Percentiles rank a stretch among this genome's conserved stretches.
These are phyloP conservation scores for Salvelinus namaycush DNA, from an alignment of 2,113 vertebrate species.

Conservation along the genomic window DNA sequence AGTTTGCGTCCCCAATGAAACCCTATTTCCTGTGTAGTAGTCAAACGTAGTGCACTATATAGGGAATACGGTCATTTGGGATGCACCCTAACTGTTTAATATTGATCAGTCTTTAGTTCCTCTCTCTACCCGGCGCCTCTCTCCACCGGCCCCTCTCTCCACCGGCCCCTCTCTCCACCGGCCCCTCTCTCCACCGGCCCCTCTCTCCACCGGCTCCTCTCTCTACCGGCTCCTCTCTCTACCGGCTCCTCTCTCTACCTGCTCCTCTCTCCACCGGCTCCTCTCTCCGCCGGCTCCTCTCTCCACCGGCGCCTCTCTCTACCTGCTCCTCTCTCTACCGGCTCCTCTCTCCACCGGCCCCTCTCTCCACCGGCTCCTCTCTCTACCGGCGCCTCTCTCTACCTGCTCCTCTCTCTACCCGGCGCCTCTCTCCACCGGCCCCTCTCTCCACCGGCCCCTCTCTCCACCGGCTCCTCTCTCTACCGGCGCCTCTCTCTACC, in stretches of 20 bases:
- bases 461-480: constrained; percentile 34
- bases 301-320: no score
- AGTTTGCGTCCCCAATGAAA: no score
- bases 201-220: constrained; percentile 20
- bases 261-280: constrained; percentile 17
- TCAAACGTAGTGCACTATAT: no score
- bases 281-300: constrained; percentile 31
- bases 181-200: constrained; percentile 17
- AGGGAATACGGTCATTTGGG: no score
- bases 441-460: constrained; percentile 17
- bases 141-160: constrained; percentile 33
- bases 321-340: constrained; percentile 27
- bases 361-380: no score
- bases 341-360: constrained; percentile 15
- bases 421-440: constrained; percentile 26
- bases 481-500: constrained; percentile 26
- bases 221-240: constrained; percentile 41
- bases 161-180: constrained; percentile 25
- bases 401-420: constrained; percentile 24
- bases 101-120: constrained; percentile 48
- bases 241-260: constrained; percentile 28
- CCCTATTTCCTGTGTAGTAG: no score
- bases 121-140: constrained; percentile 24
- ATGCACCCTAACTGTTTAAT: constrained; percentile 39
- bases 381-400: constrained; percentile 33